These are phyloP conservation scores for Drosophila kanapiae DNA, from an alignment of 1,140 invertebrate species.

Conservation along the genomic window DNA sequence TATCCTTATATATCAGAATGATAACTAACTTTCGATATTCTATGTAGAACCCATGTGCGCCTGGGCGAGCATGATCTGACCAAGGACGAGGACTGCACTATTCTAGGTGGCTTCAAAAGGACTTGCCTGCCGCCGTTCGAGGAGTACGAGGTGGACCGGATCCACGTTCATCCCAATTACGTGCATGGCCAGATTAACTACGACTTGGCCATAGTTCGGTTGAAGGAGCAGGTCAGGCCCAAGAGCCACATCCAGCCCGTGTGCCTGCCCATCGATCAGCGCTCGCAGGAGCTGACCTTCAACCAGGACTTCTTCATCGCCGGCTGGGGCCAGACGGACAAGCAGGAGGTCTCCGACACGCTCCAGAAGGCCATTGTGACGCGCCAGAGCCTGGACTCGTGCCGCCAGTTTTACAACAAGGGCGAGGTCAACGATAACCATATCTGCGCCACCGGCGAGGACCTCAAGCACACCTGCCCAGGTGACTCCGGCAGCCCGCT, in stretches of 20 bases:
- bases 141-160: slow-evolving; percentile 86
- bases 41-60: slow-evolving; percentile 85
- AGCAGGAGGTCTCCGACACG: slow-evolving; percentile 14
- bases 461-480: slow-evolving; percentile 88
- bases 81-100: slow-evolving; percentile 86
- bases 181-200: slow-evolving; percentile 86
- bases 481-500: slow-evolving; percentile 93
- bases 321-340: slow-evolving; percentile 75
- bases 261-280: slow-evolving; percentile 64
- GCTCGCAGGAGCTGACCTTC: slow-evolving; percentile 29
- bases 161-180: slow-evolving; percentile 88
- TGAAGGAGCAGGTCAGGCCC: slow-evolving; percentile 48
- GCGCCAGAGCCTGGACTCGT: slow-evolving; percentile 44
- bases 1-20: not conserved
- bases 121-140: slow-evolving; percentile 86
- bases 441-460: slow-evolving; percentile 88
- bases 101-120: slow-evolving; percentile 26
- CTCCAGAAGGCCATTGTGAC: slow-evolving; percentile 52
- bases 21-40: not conserved
- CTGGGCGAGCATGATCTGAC: slow-evolving; percentile 88
- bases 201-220: slow-evolving; percentile 89
- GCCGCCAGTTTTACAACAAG: slow-evolving; percentile 50
- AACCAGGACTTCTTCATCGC: slow-evolving; percentile 69
- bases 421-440: slow-evolving; percentile 85
- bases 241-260: slow-evolving; percentile 72